Evolutionary conservation across 2,888 invertebrate genomes (phyloP), one percentile per base, ranked within the genome.

Genomic region (Cosmorhoe ocellata): DNA sequence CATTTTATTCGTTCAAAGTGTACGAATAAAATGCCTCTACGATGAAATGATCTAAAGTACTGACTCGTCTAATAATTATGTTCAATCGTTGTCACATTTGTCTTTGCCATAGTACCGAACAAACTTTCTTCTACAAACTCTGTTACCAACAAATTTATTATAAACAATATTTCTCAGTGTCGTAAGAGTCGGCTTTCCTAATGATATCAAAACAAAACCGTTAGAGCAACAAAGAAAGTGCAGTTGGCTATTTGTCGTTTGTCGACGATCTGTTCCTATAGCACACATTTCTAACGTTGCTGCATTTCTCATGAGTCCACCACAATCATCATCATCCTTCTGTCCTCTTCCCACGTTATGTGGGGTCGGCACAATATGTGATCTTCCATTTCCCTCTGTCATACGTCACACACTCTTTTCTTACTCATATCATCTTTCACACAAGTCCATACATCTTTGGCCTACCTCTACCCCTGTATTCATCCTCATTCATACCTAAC

Each of bases 201-300:
- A 85, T 83, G 87, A 86, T 86, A 88, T 86, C 83, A 84, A 84
- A 82, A 85, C 76, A 81, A 69, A 73, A 77, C 84, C 83, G 88
- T 86, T 87, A 84, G 56, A 70, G 64, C 69, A 84, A 88, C 88
- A 88, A 87, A 87, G 83, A 82, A 71, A 76, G 71, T 73, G 76
- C 73, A 72, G 69, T 67, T 58, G 65, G 65, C 70, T 75, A 84
- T 85, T 85, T 81, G 84, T 82, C 76, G 51, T 27, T 34, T 39
- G 52, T 52, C 52, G 34, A 39, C 39, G 18, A 38, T 38, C 26
- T 27, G 39, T 41, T 4, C 24, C 11, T 11, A 14, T 33, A 34
- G 33, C 42, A 42, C 26, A n/a, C 7, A 3, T 18, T 18, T 18
- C 18, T 18, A 18, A 18, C 18, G 33, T 42, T 26, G 3, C 22